These are phyloP conservation scores for Homarus americanus DNA, from an alignment of 1,140 invertebrate species.

Conservation along the genomic window DNA sequence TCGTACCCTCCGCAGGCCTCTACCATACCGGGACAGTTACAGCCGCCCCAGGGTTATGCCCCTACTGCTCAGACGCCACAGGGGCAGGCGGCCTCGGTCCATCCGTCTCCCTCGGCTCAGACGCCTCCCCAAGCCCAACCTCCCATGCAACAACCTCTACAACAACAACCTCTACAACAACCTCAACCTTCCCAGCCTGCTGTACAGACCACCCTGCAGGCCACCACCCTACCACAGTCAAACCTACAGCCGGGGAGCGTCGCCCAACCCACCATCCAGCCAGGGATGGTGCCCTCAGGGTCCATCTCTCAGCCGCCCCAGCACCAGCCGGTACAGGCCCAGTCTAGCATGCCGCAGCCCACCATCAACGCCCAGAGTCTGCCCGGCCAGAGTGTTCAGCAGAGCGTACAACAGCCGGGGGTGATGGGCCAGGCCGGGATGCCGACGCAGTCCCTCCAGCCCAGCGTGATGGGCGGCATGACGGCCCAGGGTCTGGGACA, in stretches of 20 bases:
- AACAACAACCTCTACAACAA: constrained; percentile 32
- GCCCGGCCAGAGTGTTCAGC: constrained; percentile 28
- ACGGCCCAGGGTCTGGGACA: constrained; percentile 19
- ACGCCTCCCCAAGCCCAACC: constrained; percentile 61
- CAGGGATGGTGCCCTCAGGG: constrained; percentile 46
- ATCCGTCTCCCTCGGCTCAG: constrained; percentile 54
- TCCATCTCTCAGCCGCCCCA: constrained; percentile 45
- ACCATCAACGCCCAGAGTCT: constrained; percentile 31
- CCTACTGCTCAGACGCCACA: constrained; percentile 41
- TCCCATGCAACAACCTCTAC: constrained; percentile 37
- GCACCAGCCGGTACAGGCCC: constrained; percentile 40
- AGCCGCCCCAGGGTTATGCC: constrained; percentile 48
- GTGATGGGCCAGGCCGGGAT: constrained; percentile 37
- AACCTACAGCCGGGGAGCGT: constrained; percentile 26
- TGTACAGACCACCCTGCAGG: constrained; percentile 30
- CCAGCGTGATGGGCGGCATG: constrained; percentile 42
- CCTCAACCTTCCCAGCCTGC: constrained; percentile 13
- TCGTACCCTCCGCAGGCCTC: constrained; percentile 42
- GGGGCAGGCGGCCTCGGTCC: constrained; percentile 21
- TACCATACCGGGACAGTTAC: constrained; percentile 47
- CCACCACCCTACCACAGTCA: constrained; percentile 1
- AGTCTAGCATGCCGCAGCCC: constrained; percentile 26
- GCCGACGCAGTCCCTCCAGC: constrained; percentile 39
- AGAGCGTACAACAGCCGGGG: constrained; percentile 19
- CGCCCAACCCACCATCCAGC: constrained; percentile 27